These are phyloP conservation scores for Cataglyphis altisquamis DNA, from an alignment of 2,888 invertebrate species.

Conservation along the genomic window DNA sequence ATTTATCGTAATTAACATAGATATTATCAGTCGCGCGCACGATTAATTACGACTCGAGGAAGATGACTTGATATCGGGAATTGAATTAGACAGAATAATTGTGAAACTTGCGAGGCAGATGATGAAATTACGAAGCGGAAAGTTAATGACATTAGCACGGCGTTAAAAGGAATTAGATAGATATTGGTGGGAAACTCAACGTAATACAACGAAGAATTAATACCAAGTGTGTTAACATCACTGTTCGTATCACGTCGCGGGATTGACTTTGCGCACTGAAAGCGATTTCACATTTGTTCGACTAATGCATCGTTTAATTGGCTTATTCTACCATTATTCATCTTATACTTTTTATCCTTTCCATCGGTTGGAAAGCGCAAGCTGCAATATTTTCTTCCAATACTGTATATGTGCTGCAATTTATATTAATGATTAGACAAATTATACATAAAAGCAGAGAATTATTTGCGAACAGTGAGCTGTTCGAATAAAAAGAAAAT, in stretches of 20 bases:
- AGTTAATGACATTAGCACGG: constrained; percentile 65
- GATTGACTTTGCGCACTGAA: constrained; percentile 70
- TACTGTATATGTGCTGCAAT: neutral
- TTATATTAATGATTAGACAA: constrained; percentile 39
- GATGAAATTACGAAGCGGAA: constrained; percentile 70
- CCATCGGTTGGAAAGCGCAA: neutral
- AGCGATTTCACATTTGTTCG: constrained; percentile 48
- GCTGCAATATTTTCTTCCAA: constrained; percentile 40
- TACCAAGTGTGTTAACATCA: constrained; percentile 69
- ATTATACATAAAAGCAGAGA: constrained; percentile 42
- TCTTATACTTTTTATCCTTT: constrained; percentile 38
- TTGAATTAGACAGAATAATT: constrained; percentile 73
- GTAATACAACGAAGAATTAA: constrained; percentile 70
- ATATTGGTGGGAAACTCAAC: constrained; percentile 65
- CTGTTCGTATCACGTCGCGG: constrained; percentile 58
- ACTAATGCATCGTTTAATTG: constrained; percentile 46
- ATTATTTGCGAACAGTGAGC: constrained; percentile 45
- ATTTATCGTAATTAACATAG: constrained; percentile 65
- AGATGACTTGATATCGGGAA: constrained; percentile 64
- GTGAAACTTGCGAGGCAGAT: constrained; percentile 70
- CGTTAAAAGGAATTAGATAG: constrained; percentile 72
- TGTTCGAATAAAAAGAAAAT: constrained; percentile 16
- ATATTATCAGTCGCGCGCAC: constrained; percentile 64
- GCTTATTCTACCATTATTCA: constrained; percentile 42
- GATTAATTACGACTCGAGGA: constrained; percentile 68